phyloP scores from a whole-genome alignment of 2,888 invertebrate species.

The Lepidonotus clava region DNA sequence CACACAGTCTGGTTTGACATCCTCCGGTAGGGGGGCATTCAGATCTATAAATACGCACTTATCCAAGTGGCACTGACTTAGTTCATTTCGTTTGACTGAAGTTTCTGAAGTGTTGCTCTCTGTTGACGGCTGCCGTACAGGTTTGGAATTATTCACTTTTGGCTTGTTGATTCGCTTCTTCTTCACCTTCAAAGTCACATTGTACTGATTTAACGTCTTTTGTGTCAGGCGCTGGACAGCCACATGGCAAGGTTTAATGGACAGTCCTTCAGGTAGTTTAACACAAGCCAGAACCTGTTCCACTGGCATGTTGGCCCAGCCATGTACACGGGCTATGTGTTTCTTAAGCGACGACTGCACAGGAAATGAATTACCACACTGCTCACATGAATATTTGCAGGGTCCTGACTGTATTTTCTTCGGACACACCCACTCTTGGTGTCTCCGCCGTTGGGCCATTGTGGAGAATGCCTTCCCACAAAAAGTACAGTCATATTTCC shows the following conservation, averaged over 20 bases:
- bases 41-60: constrained; percentile 47
- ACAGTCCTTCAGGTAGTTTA: constrained; percentile 48
- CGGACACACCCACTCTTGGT: constrained; percentile 60
- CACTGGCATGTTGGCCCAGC: constrained; percentile 42
- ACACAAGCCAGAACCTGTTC: constrained; percentile 46
- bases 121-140: constrained; percentile 3
- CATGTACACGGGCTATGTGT: constrained; percentile 37
- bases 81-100: not conserved
- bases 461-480: constrained; percentile 58
- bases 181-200: constrained; percentile 52
- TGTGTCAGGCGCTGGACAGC: constrained; percentile 2
- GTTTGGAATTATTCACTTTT: not conserved
- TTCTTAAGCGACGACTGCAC: constrained; percentile 42
- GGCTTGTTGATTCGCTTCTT: constrained; percentile 51
- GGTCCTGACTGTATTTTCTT: constrained; percentile 52
- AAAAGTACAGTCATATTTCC: constrained; percentile 52
- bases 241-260: constrained; percentile 16
- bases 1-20: constrained; percentile 41
- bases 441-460: constrained; percentile 59
- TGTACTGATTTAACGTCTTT: constrained; percentile 26
- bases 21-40: constrained; percentile 15
- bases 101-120: constrained; percentile 32
- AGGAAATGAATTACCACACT: constrained; percentile 39
- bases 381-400: constrained; percentile 36
- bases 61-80: constrained; percentile 42